These are phyloP conservation scores for Drosophila ohnishii DNA, from an alignment of 1,140 invertebrate species.

Conservation along the genomic window DNA sequence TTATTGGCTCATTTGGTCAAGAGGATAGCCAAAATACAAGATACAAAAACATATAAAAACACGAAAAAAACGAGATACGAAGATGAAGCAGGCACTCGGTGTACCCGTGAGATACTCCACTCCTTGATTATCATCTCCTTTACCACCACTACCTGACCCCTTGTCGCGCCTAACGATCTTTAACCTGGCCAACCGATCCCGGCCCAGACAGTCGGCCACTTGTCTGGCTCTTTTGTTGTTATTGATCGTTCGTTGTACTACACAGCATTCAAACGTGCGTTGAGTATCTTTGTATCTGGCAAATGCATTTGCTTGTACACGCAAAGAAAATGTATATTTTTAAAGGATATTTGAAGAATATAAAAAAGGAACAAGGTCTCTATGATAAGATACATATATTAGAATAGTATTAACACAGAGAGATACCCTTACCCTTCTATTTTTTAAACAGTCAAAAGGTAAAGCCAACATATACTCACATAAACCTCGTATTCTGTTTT, in stretches of 20 bases:
- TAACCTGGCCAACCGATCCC: conserved; percentile 56
- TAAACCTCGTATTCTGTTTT: background rate
- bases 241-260: conserved; percentile 58
- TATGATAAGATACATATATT: no score
- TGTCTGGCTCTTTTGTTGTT: conserved; percentile 52
- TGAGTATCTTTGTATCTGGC: conserved; percentile 33
- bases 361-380: no score
- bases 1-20: conserved; percentile 68
- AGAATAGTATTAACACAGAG: no score
- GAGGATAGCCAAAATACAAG: conserved; percentile 44
- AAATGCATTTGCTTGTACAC: conserved; percentile 28
- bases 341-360: background rate
- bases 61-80: conserved; percentile 19
- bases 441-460: background rate
- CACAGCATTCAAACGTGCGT: conserved; percentile 26
- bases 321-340: background rate
- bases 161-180: conserved; percentile 81
- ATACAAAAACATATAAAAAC: conserved; percentile 12
- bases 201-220: conserved; percentile 41
- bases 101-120: conserved; percentile 45
- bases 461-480: background rate
- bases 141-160: conserved; percentile 57
- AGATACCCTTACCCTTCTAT: no score
- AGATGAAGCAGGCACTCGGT: conserved; percentile 27
- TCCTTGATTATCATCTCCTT: conserved; percentile 41